Evolutionary conservation across 2,888 invertebrate species (phyloP).

Genomic region (Tigriopus californicus): DNA sequence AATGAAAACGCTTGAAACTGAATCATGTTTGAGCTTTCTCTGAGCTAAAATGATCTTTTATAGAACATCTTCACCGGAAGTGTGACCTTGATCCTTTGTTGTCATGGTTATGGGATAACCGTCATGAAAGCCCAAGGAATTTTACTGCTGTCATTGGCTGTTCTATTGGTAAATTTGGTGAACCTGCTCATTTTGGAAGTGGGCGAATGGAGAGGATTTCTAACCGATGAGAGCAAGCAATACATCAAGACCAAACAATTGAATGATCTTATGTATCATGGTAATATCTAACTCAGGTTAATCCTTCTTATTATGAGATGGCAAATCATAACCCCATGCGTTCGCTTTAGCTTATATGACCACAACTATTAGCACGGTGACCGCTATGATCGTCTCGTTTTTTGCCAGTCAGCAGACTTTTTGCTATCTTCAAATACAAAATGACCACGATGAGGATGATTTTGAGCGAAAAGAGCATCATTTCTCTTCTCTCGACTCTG

Average conservation of each 20-base stretch:
- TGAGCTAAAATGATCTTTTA: too few species aligned
- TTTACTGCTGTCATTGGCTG: constrained; percentile 28
- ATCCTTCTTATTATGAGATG: background rate
- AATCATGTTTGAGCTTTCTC: too few species aligned
- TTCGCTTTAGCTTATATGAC: constrained; percentile 31
- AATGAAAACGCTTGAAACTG: constrained; percentile 23
- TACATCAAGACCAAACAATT: background rate
- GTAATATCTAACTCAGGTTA: background rate
- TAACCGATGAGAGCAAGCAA: constrained; percentile 6
- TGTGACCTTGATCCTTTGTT: constrained; percentile 31
- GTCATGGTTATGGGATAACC: constrained; percentile 29
- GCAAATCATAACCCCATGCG: background rate
- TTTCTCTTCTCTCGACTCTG: background rate
- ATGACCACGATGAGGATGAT: background rate
- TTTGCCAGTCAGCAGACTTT: constrained; percentile 34
- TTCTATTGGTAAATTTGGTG: constrained; percentile 23
- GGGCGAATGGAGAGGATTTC: constrained; percentile 20
- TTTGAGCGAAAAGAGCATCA: background rate
- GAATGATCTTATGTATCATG: background rate
- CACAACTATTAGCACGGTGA: constrained; percentile 30
- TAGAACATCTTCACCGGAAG: constrained; percentile 34
- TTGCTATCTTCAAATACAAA: constrained; percentile 23
- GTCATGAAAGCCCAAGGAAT: constrained; percentile 29
- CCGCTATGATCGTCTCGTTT: constrained; percentile 30
- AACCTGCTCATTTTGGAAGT: constrained; percentile 27